These are phyloP conservation scores for Epirrhoe alternata DNA, from an alignment of 2,888 invertebrate species.

Conservation along the genomic window DNA sequence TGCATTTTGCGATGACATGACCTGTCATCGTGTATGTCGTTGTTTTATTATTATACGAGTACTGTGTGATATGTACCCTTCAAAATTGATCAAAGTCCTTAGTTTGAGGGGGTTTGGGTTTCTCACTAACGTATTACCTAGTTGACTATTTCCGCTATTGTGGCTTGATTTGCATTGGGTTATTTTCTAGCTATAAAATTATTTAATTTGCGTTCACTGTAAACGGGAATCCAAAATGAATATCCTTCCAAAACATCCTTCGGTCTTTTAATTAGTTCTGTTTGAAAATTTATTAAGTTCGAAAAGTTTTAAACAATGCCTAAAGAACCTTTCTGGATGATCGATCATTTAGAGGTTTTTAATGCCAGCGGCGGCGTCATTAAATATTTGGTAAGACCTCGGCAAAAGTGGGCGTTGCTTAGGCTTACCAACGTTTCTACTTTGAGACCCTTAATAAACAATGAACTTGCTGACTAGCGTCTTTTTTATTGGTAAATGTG, in stretches of 20 bases:
- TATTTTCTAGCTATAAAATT: too few relatives aligned
- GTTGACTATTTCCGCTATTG: too few relatives aligned
- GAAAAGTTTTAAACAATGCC: constrained; percentile 55
- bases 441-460: constrained; percentile 3
- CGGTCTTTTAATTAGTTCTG: constrained; percentile 50
- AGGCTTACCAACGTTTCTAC: constrained; percentile 14
- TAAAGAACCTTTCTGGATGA: constrained; percentile 52
- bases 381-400: constrained; percentile 46
- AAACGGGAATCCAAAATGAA: not conserved
- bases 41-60: too few relatives aligned
- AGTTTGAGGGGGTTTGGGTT: too few relatives aligned
- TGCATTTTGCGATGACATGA: too few relatives aligned
- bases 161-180: too few relatives aligned
- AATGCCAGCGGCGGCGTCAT: constrained; percentile 43
- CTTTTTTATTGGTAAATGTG: not conserved
- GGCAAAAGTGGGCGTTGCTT: constrained; percentile 25
- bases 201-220: not conserved
- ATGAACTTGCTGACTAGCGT: not conserved
- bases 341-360: constrained; percentile 53
- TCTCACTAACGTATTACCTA: too few relatives aligned
- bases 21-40: too few relatives aligned
- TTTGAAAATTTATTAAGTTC: constrained; percentile 54
- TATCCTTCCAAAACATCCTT: constrained; percentile 1
- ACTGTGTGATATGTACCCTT: too few relatives aligned
- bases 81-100: too few relatives aligned